phyloP scores from a whole-genome alignment of 1,140 invertebrate genomes.

The Formica exsecta region DNA sequence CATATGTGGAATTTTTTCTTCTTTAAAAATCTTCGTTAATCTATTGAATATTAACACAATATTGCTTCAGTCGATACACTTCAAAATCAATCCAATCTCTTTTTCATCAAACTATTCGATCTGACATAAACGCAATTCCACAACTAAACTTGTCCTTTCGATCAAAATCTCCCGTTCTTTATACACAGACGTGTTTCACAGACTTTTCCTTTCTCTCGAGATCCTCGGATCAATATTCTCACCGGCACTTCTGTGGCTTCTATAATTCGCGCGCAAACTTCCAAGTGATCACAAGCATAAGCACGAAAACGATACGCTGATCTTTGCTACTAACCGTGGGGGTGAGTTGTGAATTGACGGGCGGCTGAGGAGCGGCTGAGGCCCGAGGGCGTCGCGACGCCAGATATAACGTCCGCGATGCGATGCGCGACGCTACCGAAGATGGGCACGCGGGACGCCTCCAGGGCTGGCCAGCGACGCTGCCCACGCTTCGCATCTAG shows the following conservation, averaged over 20 bases:
- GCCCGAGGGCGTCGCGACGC: constrained; percentile 80
- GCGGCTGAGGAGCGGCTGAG: constrained; percentile 83
- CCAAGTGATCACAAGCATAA: neutral
- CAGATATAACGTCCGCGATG: constrained; percentile 83
- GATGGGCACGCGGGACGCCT: constrained; percentile 84
- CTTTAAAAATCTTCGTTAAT: neutral
- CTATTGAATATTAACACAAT: neutral
- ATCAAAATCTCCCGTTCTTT: neutral
- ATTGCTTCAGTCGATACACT: constrained; percentile 19
- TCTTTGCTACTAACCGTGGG: constrained; percentile 81
- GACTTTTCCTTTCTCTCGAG: neutral
- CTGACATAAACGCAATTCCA: neutral
- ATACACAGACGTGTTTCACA: constrained; percentile 25
- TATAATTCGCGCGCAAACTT: constrained; percentile 28
- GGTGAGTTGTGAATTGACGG: constrained; percentile 81
- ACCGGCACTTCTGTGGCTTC: constrained; percentile 5
- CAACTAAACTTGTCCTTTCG: neutral
- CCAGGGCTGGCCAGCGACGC: constrained; percentile 83
- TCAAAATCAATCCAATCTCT: constrained; percentile 16
- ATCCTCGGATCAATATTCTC: neutral
- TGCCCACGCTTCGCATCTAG: constrained; percentile 78
- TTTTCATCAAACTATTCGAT: neutral
- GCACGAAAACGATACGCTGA: neutral
- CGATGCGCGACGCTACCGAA: constrained; percentile 82
- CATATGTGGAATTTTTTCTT: neutral